Evolutionary conservation across 2,797 vertebrate genomes (phyloP), one percentile per base, ranked within the genome.

Genomic region (Aphelocoma californica): DNA sequence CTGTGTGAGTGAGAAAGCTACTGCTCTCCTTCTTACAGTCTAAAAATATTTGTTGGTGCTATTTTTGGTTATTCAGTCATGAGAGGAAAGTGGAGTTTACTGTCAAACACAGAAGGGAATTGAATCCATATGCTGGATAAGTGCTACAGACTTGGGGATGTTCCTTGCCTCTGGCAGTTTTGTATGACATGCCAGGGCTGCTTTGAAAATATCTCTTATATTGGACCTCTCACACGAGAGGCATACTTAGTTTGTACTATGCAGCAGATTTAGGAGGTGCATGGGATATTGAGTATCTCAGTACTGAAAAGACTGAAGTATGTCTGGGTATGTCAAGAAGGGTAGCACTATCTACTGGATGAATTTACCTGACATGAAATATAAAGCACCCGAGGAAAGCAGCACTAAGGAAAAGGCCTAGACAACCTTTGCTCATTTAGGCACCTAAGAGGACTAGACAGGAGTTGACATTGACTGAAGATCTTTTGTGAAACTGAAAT

Each of bases 11-110:
- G 57, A 72, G 20, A 65, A 42, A 81, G 57, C 21, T 81, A 72
- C 74, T 58, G 51, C 15, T 81, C n/a, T 85, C 36, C 38, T 85
- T 60, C 77, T 57, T 45, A 50, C 17, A 79, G 54, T 72, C 82
- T 94, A 88, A 95, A 96, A 96, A 90, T 91, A 95, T 72, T 92
- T 90, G 34, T 65, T 53, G 17, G 51, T 44, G 54, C 82, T 96
- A 91, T 88, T 96, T 75, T 93, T 79, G 47, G 82, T 81, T 26
- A 51, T 44, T 92, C 88, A 47, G 80, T 81, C 78, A 81, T 86
- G 67, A 86, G 45, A 94, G 51, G 53, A 81, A 90, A 90, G 64
- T 44, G 85, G 84, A 94, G 74, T 90, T 95, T 86, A 79, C 83
- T 88, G 73, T 90, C 74, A 89, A 83, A 45, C 56, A 82, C 48